Conservation (phyloP, 1,140 invertebrate genomes). For the Apolygus lucorum region DNA sequence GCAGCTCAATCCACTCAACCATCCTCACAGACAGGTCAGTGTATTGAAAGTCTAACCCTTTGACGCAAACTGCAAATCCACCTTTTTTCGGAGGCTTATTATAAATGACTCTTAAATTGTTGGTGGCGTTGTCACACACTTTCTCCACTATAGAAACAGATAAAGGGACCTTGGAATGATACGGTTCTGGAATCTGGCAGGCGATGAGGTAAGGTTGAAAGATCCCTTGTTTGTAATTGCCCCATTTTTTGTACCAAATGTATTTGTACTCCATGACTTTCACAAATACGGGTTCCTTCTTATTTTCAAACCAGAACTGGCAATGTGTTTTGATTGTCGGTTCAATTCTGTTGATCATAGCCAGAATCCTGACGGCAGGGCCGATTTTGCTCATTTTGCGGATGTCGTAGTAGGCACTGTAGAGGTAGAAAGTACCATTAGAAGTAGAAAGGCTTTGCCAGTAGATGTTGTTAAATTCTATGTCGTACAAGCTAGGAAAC, state of each 20-base stretch:
- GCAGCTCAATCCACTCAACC: constrained; percentile 90
- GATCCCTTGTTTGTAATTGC: constrained; percentile 84
- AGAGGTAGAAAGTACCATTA: constrained; percentile 77
- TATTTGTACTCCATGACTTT: constrained; percentile 84
- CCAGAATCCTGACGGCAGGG: constrained; percentile 73
- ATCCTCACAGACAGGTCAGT: constrained; percentile 81
- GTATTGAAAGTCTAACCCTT: constrained; percentile 83
- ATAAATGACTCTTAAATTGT: constrained; percentile 79
- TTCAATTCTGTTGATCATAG: constrained; percentile 82
- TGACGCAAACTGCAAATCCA: constrained; percentile 89
- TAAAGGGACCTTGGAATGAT: constrained; percentile 62
- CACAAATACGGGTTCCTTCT: constrained; percentile 66
- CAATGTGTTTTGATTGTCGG: constrained; percentile 74
- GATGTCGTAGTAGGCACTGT: constrained; percentile 80
- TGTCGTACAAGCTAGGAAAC: constrained; percentile 76
- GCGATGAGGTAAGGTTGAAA: constrained; percentile 86
- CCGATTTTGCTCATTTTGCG: constrained; percentile 64
- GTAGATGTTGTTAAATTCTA: constrained; percentile 86
- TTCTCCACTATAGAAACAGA: constrained; percentile 80
- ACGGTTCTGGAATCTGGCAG: constrained; percentile 69
- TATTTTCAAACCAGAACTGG: constrained; percentile 82
- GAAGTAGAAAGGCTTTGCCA: constrained; percentile 73
- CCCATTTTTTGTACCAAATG: constrained; percentile 90
- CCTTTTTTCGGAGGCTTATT: constrained; percentile 54
- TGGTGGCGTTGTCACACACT: constrained; percentile 73